Conservation (phyloP, 2,113 vertebrate genomes). For the Erythrocebus patas region DNA sequence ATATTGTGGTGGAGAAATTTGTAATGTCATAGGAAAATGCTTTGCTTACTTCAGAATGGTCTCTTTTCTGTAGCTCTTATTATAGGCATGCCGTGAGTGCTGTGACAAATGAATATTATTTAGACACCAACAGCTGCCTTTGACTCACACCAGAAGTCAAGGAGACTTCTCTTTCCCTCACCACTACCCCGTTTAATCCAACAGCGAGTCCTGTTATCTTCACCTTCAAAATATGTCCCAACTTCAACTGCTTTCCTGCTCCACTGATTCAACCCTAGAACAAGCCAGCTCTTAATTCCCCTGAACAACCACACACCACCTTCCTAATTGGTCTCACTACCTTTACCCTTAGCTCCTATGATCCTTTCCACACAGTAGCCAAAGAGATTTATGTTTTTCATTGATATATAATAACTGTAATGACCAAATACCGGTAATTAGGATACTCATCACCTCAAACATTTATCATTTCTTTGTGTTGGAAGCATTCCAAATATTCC, state of each 20-base stretch:
- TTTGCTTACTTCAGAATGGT: not conserved
- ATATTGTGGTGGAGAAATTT: not conserved
- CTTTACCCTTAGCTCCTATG: not conserved
- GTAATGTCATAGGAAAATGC: not conserved
- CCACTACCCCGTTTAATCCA: not conserved
- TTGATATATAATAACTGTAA: not conserved
- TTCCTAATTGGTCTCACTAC: not conserved
- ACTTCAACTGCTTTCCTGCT: not conserved
- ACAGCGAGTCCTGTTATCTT: not conserved
- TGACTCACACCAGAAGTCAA: not conserved
- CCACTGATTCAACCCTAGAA: not conserved
- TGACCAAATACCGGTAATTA: not conserved
- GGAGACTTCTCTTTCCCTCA: not conserved
- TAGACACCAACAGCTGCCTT: not conserved
- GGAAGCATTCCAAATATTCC: not conserved
- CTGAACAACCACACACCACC: not conserved
- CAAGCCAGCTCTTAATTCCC: not conserved
- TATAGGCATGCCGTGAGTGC: not conserved
- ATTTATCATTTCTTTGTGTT: not conserved
- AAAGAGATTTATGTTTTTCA: not conserved
- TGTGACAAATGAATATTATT: not conserved
- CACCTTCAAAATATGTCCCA: not conserved
- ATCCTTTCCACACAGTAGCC: not conserved
- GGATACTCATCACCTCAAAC: not conserved
- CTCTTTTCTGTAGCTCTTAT: not conserved